Evolutionary conservation across 2,113 vertebrate genomes (phyloP).

Genomic region (Tenebrosternarchus preto): DNA sequence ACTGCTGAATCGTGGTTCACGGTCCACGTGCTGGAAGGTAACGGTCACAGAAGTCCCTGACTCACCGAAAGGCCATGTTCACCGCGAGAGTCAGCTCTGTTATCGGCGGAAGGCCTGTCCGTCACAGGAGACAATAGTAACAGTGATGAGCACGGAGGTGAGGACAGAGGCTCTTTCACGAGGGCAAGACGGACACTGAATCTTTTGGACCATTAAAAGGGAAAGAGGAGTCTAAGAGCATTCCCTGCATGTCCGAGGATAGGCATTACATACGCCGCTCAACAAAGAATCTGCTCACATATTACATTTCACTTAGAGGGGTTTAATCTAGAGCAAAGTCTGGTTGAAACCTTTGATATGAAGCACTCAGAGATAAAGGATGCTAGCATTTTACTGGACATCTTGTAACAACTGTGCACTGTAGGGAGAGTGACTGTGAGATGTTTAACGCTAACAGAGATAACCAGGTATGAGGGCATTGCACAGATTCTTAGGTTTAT

Average conservation of each 20-base stretch:
- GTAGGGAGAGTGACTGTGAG: no score
- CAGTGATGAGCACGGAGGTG: conserved; percentile 62
- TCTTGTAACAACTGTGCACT: no score
- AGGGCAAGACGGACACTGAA: conserved; percentile 21
- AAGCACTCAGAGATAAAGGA: no score
- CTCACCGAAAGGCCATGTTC: not conserved
- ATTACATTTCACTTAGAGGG: not conserved
- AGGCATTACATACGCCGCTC: conserved; percentile 26
- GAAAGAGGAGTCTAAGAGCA: conserved; percentile 28
- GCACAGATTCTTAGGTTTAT: no score
- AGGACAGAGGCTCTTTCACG: conserved; percentile 68
- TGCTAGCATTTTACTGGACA: no score
- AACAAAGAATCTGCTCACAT: not conserved
- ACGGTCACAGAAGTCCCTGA: not conserved
- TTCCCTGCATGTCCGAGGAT: conserved; percentile 30
- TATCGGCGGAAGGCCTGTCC: conserved; percentile 51
- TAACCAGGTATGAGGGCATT: no score
- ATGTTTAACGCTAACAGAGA: no score
- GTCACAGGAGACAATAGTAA: conserved; percentile 64
- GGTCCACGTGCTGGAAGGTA: no score
- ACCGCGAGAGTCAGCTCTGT: conserved; percentile 25
- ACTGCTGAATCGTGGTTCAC: not conserved
- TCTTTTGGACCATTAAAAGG: conserved; percentile 51
- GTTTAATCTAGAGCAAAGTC: not conserved
- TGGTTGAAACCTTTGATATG: no score